These are phyloP conservation scores for Nanger granti DNA, from an alignment of 2,113 vertebrate genomes.

Conservation along the genomic window DNA sequence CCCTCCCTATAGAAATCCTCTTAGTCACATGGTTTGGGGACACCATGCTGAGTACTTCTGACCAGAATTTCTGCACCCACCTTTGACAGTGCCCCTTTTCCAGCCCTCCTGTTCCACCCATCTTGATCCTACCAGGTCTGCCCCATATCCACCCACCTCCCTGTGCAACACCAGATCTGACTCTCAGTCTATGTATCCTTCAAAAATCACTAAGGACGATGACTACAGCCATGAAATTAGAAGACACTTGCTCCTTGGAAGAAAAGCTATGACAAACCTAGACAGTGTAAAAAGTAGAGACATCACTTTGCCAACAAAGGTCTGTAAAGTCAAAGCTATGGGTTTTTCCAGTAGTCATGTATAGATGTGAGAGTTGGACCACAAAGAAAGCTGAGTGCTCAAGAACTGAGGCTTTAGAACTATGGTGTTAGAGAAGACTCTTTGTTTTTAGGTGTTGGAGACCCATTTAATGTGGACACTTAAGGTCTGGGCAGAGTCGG, in stretches of 20 bases:
- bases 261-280: background rate
- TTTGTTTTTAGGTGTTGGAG: background rate
- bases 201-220: background rate
- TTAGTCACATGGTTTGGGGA: background rate
- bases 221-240: background rate
- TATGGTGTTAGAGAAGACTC: background rate
- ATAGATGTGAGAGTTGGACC: background rate
- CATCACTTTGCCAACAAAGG: background rate
- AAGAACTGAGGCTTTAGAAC: background rate
- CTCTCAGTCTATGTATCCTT: background rate
- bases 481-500: background rate
- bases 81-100: background rate
- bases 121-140: background rate
- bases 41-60: background rate
- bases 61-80: background rate
- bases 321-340: background rate
- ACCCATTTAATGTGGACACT: background rate
- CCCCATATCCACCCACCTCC: background rate
- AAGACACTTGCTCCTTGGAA: background rate
- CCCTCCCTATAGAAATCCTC: background rate
- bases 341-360: background rate
- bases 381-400: background rate
- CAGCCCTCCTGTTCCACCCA: background rate
- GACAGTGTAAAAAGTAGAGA: background rate
- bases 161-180: background rate